Base-by-base conservation (phyloP, 2,888 invertebrate species). In the Lamellibrachia columna region DNA sequence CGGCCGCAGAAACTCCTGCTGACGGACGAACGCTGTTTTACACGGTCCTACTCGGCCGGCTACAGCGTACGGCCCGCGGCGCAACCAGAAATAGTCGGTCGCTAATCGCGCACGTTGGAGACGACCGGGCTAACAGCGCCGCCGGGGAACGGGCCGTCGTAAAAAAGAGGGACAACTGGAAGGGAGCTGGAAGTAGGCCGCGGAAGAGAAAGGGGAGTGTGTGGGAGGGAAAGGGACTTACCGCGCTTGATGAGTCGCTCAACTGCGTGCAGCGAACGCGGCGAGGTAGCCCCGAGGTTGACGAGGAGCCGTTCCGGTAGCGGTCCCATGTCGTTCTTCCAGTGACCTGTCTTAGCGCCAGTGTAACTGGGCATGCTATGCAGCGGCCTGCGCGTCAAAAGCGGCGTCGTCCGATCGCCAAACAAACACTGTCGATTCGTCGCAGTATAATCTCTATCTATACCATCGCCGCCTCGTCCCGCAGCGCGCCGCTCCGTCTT, bases 171-270 rank as follows among this genome's bases (percentile, higher is more conserved):
- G 75, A 75, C 75, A 75, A 75, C 75, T 15, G 75, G 75, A 75
- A 75, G 75, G 75, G 75, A 75, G 22, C 75, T 15, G 75, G 11
- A 75, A 75, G 22, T 75, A 22, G 15, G 75, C 2, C 75, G 75
- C 15, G 75, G 75, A 75, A 75, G 75, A 15, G 22, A 75, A 75
- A 15, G 15, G 75, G 75, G 75, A 75, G 75, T 75, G 75, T 75
- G 75, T 75, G 11, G 75, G 22, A 75, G 75, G 22, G 75, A 75
- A 40, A 40, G 40, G 40, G 22, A 75, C 75, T 75, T 75, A 75
- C 75, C 75, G 75, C 75, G 75, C 75, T 75, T 75, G 75, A 75
- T 75, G 75, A 75, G 75, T 75, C 75, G 22, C 75, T 75, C 75
- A 0, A 75, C 22, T 15, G 75, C 75, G 75, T 75, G 75, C 75